Base-by-base conservation (phyloP, 2,797 vertebrate genomes). In the Mormyrops boulengeri region DNA sequence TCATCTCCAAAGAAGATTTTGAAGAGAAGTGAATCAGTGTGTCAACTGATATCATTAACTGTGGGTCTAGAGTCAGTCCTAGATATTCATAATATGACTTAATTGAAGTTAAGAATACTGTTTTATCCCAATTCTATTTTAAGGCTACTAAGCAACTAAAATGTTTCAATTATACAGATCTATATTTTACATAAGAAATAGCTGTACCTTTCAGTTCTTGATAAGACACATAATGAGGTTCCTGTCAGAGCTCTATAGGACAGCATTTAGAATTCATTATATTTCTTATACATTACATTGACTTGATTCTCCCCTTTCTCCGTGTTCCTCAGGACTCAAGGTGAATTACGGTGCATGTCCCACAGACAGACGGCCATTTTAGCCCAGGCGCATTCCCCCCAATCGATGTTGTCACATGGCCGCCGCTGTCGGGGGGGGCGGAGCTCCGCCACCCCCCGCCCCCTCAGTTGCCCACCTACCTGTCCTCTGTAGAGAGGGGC, bases 381-480 rank as follows among this genome's bases (percentile, higher is more conserved):
- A 50, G 47, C n/a, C 19, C 14, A 14, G 69, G 47, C 82, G n/a
- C 19, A 94, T 95, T 30, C 94, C 92, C 86, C 62, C 88, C 90
- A 95, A 97, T 97, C 94, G 96, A 97, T 97, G 0, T 88, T 96
- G 96, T 96, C 96, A 95, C 91, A 91, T 94, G 52, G 94, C 94
- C 94, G 94, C 93, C 93, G 94, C 82, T 89, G 53, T 77, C 89
- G 89, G 84, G 91, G 84, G 91, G 57, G 57, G 57, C 93, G 60
- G 90, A 85, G 91, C 89, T 88, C 50, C 12, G 89, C 90, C 91
- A 91, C 91, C 90, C 89, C 91, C 88, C 89, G 88, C 77, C 90
- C 91, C 34, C 26, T 30, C 22, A 89, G 92, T 91, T 82, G 92
- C 85, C 93, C 89, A 92, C 93, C 94, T 94, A 94, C 93, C 94